Evolutionary conservation across 2,888 invertebrate species (phyloP).

Genomic region (Leptinotarsa haldemani): DNA sequence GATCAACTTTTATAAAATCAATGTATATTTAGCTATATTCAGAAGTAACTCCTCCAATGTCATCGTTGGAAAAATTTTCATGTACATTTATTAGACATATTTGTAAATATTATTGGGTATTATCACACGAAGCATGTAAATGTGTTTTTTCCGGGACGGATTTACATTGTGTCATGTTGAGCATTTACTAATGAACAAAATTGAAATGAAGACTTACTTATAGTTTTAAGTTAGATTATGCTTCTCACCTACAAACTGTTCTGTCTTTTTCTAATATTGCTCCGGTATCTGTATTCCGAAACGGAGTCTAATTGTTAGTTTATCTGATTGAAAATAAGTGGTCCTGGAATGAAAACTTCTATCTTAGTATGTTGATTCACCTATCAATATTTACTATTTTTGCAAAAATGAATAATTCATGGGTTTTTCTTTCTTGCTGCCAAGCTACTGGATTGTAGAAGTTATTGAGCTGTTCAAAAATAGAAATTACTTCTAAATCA

Average conservation of each 20-base stretch:
- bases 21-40: neutral
- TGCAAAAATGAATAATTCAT: too few species aligned
- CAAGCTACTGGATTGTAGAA: too few species aligned
- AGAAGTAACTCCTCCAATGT: neutral
- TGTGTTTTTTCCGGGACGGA: neutral
- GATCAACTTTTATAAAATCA: neutral
- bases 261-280: neutral
- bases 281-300: too few species aligned
- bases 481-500: too few species aligned
- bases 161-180: neutral
- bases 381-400: too few species aligned
- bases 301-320: too few species aligned
- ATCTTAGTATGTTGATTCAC: too few species aligned
- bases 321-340: too few species aligned
- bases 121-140: slow-evolving; percentile 30
- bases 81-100: slow-evolving; percentile 37
- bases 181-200: slow-evolving; percentile 11
- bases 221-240: neutral
- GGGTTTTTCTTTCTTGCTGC: too few species aligned
- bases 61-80: neutral
- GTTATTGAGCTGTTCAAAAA: too few species aligned
- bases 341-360: too few species aligned
- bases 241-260: neutral
- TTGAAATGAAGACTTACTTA: slow-evolving; percentile 26
- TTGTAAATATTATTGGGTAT: slow-evolving; percentile 34